Percentiles rank a stretch among this genome's conserved stretches.
These are phyloP conservation scores for Agrochola litura DNA, from an alignment of 2,888 invertebrate genomes.

Conservation along the genomic window DNA sequence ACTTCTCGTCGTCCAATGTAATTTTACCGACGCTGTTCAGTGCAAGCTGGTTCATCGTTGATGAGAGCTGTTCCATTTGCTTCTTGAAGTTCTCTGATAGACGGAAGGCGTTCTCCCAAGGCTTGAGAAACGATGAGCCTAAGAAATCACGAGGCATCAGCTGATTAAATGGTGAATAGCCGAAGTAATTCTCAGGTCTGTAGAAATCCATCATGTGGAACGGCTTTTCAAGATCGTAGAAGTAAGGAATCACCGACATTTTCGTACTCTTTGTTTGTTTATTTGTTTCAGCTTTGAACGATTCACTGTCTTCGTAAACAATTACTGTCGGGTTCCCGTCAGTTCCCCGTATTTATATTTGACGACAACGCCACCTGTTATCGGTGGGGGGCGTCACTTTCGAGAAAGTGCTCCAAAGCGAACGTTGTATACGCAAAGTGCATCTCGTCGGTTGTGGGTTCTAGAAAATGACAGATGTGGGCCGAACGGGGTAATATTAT, in stretches of 20 bases:
- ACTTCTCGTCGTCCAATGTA: conserved; percentile 89
- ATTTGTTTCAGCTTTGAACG: conserved; percentile 28
- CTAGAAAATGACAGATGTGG: conserved; percentile 57
- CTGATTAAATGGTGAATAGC: conserved; percentile 63
- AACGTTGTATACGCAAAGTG: conserved; percentile 42
- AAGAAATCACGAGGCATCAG: conserved; percentile 70
- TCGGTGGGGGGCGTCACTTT: conserved; percentile 40
- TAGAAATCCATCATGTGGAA: conserved; percentile 81
- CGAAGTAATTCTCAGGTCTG: conserved; percentile 70
- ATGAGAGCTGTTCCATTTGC: conserved; percentile 80
- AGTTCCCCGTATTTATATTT: conserved; percentile 69
- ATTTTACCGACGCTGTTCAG: conserved; percentile 85
- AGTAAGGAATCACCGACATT: conserved; percentile 82
- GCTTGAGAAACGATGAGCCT: conserved; percentile 66
- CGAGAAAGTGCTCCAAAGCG: conserved; percentile 40
- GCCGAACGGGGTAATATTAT: conserved; percentile 15
- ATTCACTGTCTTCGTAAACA: conserved; percentile 51
- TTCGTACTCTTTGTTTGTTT: conserved; percentile 47
- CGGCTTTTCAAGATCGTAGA: conserved; percentile 80
- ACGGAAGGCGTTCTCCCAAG: conserved; percentile 70
- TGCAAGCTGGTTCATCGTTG: conserved; percentile 81
- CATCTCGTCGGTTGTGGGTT: conserved; percentile 27
- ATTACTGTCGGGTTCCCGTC: conserved; percentile 58
- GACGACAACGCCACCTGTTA: conserved; percentile 70
- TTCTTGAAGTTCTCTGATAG: conserved; percentile 73